Percentiles rank a stretch among this genome's conserved stretches.
Conservation (phyloP, 2,888 invertebrate genomes). For the Nephrotoma flavescens region DNA sequence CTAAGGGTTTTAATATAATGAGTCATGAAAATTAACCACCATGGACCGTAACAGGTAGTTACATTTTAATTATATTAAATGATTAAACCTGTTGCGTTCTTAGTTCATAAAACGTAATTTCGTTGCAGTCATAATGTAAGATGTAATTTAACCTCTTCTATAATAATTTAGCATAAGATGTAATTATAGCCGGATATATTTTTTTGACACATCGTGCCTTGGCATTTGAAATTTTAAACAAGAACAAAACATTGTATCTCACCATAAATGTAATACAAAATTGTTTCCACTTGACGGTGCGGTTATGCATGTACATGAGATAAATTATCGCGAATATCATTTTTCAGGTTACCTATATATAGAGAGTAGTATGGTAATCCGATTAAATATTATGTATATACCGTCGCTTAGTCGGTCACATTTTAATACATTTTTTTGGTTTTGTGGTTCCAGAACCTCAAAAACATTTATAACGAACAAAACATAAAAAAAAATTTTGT, state of each 20-base stretch:
- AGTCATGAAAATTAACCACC: not conserved
- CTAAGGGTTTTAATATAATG: too few species aligned
- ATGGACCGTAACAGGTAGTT: not conserved
- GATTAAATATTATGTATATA: not conserved
- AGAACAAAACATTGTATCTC: not conserved
- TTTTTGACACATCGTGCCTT: not conserved
- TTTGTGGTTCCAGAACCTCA: not conserved
- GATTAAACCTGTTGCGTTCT: not conserved
- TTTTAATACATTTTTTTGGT: not conserved
- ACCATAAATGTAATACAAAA: not conserved
- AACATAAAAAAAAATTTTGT: not conserved
- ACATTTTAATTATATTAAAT: not conserved
- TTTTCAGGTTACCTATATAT: not conserved
- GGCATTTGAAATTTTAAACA: not conserved
- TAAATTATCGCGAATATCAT: not conserved
- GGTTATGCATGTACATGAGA: not conserved
- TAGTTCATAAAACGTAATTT: not conserved
- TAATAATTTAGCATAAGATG: not conserved
- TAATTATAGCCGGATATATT: not conserved
- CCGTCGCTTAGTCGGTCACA: not conserved
- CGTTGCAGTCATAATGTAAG: not conserved
- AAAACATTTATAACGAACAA: not conserved
- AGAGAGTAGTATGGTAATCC: not conserved
- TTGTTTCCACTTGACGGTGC: not conserved
- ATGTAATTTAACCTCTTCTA: not conserved